Conservation (phyloP, 2,888 invertebrate species). For the Malachius bipustulatus region DNA sequence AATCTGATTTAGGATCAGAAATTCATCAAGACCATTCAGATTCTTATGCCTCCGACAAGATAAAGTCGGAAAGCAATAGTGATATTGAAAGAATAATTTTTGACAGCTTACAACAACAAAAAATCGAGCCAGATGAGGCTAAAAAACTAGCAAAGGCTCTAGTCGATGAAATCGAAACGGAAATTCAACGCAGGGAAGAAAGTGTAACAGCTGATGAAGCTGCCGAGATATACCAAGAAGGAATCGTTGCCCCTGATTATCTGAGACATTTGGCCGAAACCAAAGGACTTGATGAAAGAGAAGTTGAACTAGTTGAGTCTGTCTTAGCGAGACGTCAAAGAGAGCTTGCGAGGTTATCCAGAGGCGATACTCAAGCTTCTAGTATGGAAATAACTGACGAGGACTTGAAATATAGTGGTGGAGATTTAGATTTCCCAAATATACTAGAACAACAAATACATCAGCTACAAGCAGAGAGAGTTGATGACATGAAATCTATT, state of each 20-base stretch:
- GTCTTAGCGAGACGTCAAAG: slow-evolving; percentile 38
- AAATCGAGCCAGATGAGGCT: slow-evolving; percentile 40
- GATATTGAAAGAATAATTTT: slow-evolving; percentile 35
- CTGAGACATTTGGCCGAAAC: slow-evolving; percentile 36
- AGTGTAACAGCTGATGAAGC: slow-evolving; percentile 12
- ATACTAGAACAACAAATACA: slow-evolving; percentile 35
- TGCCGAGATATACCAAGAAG: slow-evolving; percentile 24
- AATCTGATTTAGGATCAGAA: slow-evolving; percentile 35
- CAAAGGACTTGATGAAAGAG: slow-evolving; percentile 38
- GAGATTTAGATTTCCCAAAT: slow-evolving; percentile 50
- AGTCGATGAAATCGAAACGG: slow-evolving; percentile 42
- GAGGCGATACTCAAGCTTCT: slow-evolving; percentile 40
- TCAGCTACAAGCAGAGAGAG: slow-evolving; percentile 38
- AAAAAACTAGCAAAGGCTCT: slow-evolving; percentile 40
- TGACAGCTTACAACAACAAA: slow-evolving; percentile 35
- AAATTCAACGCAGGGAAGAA: slow-evolving; percentile 37
- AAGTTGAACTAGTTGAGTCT: slow-evolving; percentile 40
- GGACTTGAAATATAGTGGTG: slow-evolving; percentile 58
- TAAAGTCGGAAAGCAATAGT: slow-evolving; percentile 33
- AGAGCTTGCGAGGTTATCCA: slow-evolving; percentile 34
- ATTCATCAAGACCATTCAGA: slow-evolving; percentile 34
- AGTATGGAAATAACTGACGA: slow-evolving; percentile 50
- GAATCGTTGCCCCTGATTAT: slow-evolving; percentile 35
- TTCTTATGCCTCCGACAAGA: slow-evolving; percentile 31
- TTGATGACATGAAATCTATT: slow-evolving; percentile 35